Conservation (phyloP, 2,797 vertebrate genomes). For the Poecilia gillii region DNA sequence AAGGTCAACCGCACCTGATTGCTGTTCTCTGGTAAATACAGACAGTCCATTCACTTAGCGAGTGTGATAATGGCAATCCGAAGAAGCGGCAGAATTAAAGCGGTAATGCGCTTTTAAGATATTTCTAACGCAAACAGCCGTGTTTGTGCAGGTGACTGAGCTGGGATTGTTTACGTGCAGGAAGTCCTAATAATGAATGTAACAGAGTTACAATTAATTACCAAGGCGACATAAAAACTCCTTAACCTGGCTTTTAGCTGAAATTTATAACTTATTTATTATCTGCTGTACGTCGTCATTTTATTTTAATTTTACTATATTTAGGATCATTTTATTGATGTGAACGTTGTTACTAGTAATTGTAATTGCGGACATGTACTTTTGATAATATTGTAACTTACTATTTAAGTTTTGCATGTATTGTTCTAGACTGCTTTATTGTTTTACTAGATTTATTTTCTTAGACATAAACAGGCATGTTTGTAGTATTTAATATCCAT, state of each 20-base stretch:
- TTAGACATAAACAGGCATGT: neutral
- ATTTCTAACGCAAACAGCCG: neutral
- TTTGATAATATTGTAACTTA: neutral
- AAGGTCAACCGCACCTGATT: conserved; percentile 71
- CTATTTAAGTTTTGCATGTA: neutral
- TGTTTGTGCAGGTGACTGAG: neutral
- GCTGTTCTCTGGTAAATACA: conserved; percentile 48
- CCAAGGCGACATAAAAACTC: neutral
- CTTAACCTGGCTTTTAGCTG: neutral
- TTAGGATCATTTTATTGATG: neutral
- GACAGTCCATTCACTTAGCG: conserved; percentile 21
- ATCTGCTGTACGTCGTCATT: neutral
- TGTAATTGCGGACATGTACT: neutral
- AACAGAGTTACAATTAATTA: neutral
- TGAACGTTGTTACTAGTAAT: neutral
- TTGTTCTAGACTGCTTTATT: neutral
- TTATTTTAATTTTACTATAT: neutral
- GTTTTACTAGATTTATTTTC: neutral
- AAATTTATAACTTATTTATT: neutral
- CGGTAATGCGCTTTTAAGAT: neutral
- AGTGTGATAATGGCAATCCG: conserved; percentile 3
- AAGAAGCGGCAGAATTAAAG: neutral
- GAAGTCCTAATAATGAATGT: neutral
- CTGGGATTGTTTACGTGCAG: neutral
- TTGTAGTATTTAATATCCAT: neutral